Percentiles rank a stretch among this genome's conserved stretches.
Conservation (phyloP, 35 echinoderm and acorn worm species). For the Eucidaris tribuloides region DNA sequence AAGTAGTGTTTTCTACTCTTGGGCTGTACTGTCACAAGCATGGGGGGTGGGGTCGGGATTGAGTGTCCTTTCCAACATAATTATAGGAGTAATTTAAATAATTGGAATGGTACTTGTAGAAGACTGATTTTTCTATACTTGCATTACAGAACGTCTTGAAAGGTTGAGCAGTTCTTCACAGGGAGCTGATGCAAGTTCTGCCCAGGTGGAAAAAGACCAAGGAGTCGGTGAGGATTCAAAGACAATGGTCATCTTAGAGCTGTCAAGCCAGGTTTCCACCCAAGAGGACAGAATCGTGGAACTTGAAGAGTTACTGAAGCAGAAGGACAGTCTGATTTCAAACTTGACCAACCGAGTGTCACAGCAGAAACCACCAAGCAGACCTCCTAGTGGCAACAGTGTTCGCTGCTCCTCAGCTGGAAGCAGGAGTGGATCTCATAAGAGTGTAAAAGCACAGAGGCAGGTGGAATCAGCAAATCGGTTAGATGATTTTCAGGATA, state of each 20-base stretch:
- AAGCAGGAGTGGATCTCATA: too few species aligned
- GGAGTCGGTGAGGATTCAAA: slow-evolving; percentile 4
- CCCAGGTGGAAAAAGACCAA: background rate
- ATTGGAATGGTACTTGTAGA: too few species aligned
- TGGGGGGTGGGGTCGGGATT: too few species aligned
- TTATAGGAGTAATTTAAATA: too few species aligned
- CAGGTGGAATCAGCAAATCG: background rate
- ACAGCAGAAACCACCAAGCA: slow-evolving; percentile 6
- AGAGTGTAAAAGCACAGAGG: too few species aligned
- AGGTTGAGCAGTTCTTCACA: background rate
- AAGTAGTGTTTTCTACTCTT: too few species aligned
- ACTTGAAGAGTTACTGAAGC: slow-evolving; percentile 23
- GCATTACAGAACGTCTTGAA: slow-evolving; percentile 26
- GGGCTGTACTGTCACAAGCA: too few species aligned
- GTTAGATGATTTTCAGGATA: background rate
- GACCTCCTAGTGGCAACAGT: slow-evolving; percentile 8
- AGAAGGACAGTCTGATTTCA: slow-evolving; percentile 19
- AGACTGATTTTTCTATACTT: too few species aligned
- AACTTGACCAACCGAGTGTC: background rate
- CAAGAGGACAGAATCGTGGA: slow-evolving; percentile 52
- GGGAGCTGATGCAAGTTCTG: background rate
- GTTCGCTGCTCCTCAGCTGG: too few species aligned
- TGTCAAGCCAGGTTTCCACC: slow-evolving; percentile 36
- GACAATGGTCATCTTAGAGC: slow-evolving; percentile 58
- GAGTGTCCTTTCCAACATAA: too few species aligned